These are phyloP conservation scores for Talpa occidentalis DNA, from an alignment of 2,113 vertebrate genomes.

Conservation along the genomic window DNA sequence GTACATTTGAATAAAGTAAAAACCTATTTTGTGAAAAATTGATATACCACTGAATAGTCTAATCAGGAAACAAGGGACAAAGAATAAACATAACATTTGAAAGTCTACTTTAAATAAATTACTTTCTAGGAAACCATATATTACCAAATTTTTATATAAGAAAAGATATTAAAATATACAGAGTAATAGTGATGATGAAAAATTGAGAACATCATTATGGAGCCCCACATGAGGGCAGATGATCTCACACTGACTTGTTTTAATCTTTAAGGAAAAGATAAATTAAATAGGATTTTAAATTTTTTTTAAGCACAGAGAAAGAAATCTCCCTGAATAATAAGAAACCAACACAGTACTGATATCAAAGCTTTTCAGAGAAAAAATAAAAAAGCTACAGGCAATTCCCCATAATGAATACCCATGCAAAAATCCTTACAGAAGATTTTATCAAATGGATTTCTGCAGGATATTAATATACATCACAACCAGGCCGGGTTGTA, in stretches of 20 bases:
- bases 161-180: neutral
- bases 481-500: neutral
- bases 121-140: constrained; percentile 28
- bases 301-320: neutral
- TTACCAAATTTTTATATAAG: neutral
- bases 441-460: neutral
- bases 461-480: neutral
- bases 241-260: neutral
- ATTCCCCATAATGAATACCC: neutral
- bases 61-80: neutral
- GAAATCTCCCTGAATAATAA: neutral
- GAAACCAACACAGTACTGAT: neutral
- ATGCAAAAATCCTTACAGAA: neutral
- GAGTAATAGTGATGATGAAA: neutral
- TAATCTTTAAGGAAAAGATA: neutral
- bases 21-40: constrained; percentile 42
- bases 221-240: neutral
- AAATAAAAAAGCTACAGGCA: neutral
- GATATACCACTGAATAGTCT: neutral
- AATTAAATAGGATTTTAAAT: neutral
- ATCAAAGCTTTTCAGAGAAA: constrained; percentile 12
- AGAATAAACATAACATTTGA: neutral
- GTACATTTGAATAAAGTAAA: constrained; percentile 15
- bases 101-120: neutral
- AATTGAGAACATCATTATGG: neutral